Base-by-base conservation (phyloP, 2,797 vertebrate genomes). In the Ateles fusciceps region DNA sequence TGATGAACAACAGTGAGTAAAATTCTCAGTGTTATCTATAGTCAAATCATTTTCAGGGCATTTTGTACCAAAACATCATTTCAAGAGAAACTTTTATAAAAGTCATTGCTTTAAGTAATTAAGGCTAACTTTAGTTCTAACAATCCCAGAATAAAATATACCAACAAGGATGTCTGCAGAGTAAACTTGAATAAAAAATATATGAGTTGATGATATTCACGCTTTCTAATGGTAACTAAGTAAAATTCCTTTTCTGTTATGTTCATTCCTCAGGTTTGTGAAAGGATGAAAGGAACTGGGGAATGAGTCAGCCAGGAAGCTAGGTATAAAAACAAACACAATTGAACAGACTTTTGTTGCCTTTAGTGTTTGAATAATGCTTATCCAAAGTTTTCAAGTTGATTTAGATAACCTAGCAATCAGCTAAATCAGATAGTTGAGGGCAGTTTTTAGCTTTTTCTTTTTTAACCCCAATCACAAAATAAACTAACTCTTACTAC, bases 401-500 rank as follows among this genome's bases (percentile, higher is more conserved):
- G 78, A 55, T 84, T 89, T 80, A 86, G 50, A 87, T 89, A 75
- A 75, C 21, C 46, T 88, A 72, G 44, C 36, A 85, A 91, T 95
- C 78, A 91, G 85, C 52, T 94, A 86, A 88, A 64, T 96, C 88
- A 92, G 48, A 88, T 94, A 76, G 48, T 85, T 33, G 12, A 22
- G 71, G 22, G 15, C 19, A 79, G 50, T 55, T 85, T 75, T 87
- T 95, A 64, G 39, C 52, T 79, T 75, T 89, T 83, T 74, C 48
- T 75, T 44, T 85, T 88, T 44, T 11, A 46, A 33, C 33, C 42
- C 52, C 50, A 94, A 83, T 71, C 74, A 95, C 71, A 91, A 97
- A 52, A 91, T 94, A 97, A 98, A 97, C 68, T 72, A 88, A 89
- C 21, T 95, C 52, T 89, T 84, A 90, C 36, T 42, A 86, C 30